Evolutionary conservation across 2,797 vertebrate genomes (phyloP).

Genomic region (Bovichtus diacanthus): DNA sequence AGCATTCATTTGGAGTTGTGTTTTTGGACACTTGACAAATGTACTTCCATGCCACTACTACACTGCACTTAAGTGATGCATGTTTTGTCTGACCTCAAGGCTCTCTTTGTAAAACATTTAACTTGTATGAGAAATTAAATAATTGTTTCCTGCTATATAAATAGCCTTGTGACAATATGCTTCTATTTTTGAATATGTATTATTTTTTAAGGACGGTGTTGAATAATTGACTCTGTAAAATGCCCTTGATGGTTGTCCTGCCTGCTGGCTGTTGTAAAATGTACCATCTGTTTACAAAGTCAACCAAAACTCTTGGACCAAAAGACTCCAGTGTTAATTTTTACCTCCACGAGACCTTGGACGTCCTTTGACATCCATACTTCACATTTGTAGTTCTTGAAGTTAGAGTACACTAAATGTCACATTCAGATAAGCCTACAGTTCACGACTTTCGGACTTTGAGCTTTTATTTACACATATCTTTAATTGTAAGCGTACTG

Average conservation of each 20-base stretch:
- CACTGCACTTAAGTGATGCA: not conserved
- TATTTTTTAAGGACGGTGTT: conserved; percentile 61
- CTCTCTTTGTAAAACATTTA: conserved; percentile 23
- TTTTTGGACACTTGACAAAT: conserved; percentile 11
- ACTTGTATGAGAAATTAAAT: conserved; percentile 22
- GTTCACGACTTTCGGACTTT: conserved; percentile 28
- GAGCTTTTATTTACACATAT: conserved; percentile 36
- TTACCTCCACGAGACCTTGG: conserved; percentile 44
- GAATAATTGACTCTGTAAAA: conserved; percentile 76
- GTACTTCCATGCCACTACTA: not conserved
- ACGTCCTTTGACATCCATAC: conserved; percentile 51
- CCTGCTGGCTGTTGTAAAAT: conserved; percentile 73
- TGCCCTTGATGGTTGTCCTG: conserved; percentile 74
- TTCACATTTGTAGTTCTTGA: conserved; percentile 40
- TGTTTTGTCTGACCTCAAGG: conserved; percentile 11
- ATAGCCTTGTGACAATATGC: conserved; percentile 49
- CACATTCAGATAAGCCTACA: conserved; percentile 39
- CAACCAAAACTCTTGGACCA: conserved; percentile 68
- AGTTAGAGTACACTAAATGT: conserved; percentile 33
- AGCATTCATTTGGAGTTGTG: not conserved
- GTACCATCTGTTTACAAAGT: conserved; percentile 84
- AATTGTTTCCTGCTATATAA: conserved; percentile 33
- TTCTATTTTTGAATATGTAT: conserved; percentile 70
- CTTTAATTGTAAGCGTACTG: conserved; percentile 38
- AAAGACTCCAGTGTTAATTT: conserved; percentile 48